Evolutionary conservation across 2,797 vertebrate species (phyloP).

Genomic region (Todus mexicanus): DNA sequence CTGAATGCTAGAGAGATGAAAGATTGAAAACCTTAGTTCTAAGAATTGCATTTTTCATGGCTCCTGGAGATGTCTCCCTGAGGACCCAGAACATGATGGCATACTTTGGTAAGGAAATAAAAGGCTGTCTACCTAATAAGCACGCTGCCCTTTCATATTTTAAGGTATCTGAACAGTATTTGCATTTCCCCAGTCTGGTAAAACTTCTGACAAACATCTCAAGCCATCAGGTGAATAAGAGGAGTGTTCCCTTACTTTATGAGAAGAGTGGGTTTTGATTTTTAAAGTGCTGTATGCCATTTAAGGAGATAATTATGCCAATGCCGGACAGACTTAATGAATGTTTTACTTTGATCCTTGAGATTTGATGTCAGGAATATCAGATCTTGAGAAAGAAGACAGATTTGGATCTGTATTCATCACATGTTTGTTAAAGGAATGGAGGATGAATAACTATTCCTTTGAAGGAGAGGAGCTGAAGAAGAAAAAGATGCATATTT

Average conservation of each 20-base stretch:
- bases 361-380: conserved; percentile 48
- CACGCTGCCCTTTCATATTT: background rate
- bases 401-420: conserved; percentile 46
- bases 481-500: conserved; percentile 25
- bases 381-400: background rate
- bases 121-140: conserved; percentile 1
- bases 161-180: background rate
- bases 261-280: conserved; percentile 16
- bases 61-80: background rate
- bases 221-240: background rate
- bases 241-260: background rate
- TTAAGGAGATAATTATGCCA: conserved; percentile 33
- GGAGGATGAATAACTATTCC: conserved; percentile 16
- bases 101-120: conserved; percentile 32
- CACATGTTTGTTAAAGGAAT: conserved; percentile 52
- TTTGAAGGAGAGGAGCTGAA: conserved; percentile 32
- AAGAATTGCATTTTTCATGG: conserved; percentile 46
- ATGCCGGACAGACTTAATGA: conserved; percentile 39
- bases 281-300: conserved; percentile 26
- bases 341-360: conserved; percentile 58
- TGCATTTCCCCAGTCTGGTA: background rate
- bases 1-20: conserved; percentile 2
- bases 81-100: background rate
- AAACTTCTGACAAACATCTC: background rate
- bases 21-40: conserved; percentile 41